phyloP scores from a whole-genome alignment of 2,888 invertebrate genomes.

The Dicyrtomina minuta region DNA sequence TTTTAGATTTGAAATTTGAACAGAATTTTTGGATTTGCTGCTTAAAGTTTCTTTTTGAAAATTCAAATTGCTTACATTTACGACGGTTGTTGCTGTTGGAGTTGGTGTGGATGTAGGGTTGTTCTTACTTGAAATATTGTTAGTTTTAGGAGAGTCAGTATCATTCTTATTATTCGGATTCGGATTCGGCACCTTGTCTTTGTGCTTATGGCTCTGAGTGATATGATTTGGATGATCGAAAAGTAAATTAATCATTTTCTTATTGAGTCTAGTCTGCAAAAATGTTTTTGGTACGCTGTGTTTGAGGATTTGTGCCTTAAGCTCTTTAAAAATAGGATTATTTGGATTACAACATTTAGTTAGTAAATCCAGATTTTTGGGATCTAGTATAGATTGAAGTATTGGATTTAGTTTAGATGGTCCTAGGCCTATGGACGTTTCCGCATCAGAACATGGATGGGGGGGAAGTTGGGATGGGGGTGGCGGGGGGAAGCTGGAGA shows the following conservation, averaged over 20 bases:
- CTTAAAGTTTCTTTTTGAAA: slow-evolving; percentile 10
- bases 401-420: slow-evolving; percentile 15
- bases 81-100: too few relatives aligned
- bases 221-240: background rate
- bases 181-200: background rate
- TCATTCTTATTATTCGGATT: too few relatives aligned
- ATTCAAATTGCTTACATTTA: background rate
- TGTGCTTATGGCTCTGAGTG: background rate
- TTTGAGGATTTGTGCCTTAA: slow-evolving; percentile 13
- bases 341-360: slow-evolving; percentile 3
- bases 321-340: slow-evolving; percentile 7
- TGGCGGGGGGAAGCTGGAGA: background rate
- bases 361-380: slow-evolving; percentile 4
- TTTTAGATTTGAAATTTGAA: too few relatives aligned
- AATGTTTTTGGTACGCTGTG: slow-evolving; percentile 18
- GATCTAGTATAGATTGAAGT: slow-evolving; percentile 17
- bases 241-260: slow-evolving; percentile 15
- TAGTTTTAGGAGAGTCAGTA: too few relatives aligned
- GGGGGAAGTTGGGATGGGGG: background rate
- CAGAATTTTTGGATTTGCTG: slow-evolving; percentile 8
- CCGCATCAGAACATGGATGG: too few relatives aligned
- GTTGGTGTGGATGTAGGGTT: too few relatives aligned
- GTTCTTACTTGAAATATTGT: too few relatives aligned
- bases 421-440: background rate
- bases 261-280: slow-evolving; percentile 6